Evolutionary conservation across 2,888 invertebrate genomes (phyloP).

Genomic region (Cheilosia grossa): DNA sequence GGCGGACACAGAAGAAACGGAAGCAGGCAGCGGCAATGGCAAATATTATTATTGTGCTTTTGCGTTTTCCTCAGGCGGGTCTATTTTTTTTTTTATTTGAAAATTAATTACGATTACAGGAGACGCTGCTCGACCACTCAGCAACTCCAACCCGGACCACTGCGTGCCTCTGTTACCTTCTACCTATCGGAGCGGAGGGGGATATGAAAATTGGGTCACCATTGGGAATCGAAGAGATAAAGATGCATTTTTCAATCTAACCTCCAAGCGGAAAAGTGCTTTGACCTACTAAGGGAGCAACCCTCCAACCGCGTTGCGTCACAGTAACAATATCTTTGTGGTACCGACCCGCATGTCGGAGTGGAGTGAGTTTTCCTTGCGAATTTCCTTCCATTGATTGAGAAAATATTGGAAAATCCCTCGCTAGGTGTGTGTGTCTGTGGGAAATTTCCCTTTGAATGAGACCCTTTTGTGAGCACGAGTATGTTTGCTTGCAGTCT

Average conservation of each 20-base stretch:
- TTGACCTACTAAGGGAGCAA: conserved; percentile 10
- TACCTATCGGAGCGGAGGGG: neutral
- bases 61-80: conserved; percentile 48
- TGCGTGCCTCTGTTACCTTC: neutral
- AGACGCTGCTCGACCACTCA: neutral
- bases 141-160: conserved; percentile 1
- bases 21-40: conserved; percentile 17
- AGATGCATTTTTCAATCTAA: conserved; percentile 5
- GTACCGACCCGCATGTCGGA: conserved; percentile 58
- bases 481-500: neutral
- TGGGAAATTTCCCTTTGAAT: conserved; percentile 64
- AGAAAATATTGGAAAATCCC: conserved; percentile 45
- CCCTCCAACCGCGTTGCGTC: conserved; percentile 13
- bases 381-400: conserved; percentile 49
- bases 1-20: conserved; percentile 28
- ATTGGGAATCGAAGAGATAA: conserved; percentile 25
- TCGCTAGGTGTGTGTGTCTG: conserved; percentile 11
- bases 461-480: neutral
- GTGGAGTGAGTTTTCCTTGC: conserved; percentile 42
- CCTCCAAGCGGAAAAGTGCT: conserved; percentile 7
- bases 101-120: conserved; percentile 68
- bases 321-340: neutral
- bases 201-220: conserved; percentile 21
- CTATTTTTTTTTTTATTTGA: conserved; percentile 20
- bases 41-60: conserved; percentile 65